Base-by-base conservation (phyloP, 2,797 vertebrate genomes). In the Pseudomugil gertrudae region DNA sequence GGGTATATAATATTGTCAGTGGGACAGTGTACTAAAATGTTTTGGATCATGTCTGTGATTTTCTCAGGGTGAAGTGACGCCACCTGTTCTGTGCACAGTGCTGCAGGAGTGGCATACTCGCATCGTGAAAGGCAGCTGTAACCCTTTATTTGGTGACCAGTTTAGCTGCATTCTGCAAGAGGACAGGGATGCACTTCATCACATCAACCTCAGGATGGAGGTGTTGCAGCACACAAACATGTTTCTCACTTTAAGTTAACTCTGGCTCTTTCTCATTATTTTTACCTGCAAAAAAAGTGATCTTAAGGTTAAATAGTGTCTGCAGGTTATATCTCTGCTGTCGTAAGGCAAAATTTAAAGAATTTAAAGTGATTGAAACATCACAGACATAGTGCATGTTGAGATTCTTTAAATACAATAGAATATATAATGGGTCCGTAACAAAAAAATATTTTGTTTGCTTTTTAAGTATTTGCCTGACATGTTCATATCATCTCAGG, bases 51-150 rank as follows among this genome's bases (percentile, higher is more conserved):
- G 40, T 24, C 23, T 74, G 24, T 79, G 60, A 52, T 76, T 40
- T 36, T 54, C 27, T 52, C 17, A 89, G 86, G 66, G 21, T 11
- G 63, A 76, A 30, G 54, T 6, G 15, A 40, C 11, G 0, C 0
- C 45, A 17, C 76, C 69, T 4, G 62, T 58, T 4, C 66, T 94
- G 43, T 91, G 89, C 76, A 75, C 86, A 0, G 36, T 93, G 50
- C 72, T 95, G 74, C 82, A 91, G 2, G 91, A 95, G 73, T 93
- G 92, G 91, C 80, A 85, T 72, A 94, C 91, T 4, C 85, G 51
- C 11, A 72, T 90, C 21, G 91, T 94, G 68, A 95, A 92, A 78
- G 89, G 89, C 78, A 88, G 83, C 78, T 88, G 79, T 56, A 88
- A 81, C 63, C 90, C 94, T 51, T 62, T 75, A 51, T 95, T 93